Conservation (phyloP, 2,888 invertebrate genomes). For the Oscheius sp. region DNA sequence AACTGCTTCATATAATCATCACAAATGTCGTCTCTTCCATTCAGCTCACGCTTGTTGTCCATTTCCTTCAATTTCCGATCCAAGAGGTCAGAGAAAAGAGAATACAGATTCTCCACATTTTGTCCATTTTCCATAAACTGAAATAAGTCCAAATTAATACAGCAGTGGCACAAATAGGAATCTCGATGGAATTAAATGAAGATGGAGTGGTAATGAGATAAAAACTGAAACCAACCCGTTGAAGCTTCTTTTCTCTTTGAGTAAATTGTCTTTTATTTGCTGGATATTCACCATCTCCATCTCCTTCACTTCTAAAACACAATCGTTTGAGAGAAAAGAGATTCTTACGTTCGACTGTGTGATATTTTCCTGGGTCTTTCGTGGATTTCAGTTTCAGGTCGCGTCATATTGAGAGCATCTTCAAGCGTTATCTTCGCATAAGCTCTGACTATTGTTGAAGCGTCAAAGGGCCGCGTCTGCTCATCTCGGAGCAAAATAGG, state of each 20-base stretch:
- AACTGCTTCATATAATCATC: constrained; percentile 53
- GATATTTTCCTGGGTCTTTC: too few species aligned
- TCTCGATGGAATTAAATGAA: too few species aligned
- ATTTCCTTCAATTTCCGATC: constrained; percentile 53
- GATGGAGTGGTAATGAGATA: too few species aligned
- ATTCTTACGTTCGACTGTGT: background rate
- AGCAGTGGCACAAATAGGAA: too few species aligned
- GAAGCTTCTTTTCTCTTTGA: constrained; percentile 39
- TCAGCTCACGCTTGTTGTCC: constrained; percentile 2
- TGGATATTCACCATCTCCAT: background rate
- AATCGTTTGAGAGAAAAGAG: background rate
- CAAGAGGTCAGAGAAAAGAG: constrained; percentile 54
- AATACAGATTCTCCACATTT: constrained; percentile 60
- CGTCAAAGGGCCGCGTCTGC: constrained; percentile 59
- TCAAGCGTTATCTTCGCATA: constrained; percentile 63
- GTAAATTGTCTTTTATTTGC: constrained; percentile 37
- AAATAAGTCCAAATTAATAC: constrained; percentile 23
- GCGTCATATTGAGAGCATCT: constrained; percentile 49
- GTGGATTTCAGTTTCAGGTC: too few species aligned
- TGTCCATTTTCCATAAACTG: constrained; percentile 48
- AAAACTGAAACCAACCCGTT: too few species aligned
- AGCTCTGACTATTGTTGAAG: constrained; percentile 61
- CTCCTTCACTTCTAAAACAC: background rate
- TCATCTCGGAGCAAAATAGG: constrained; percentile 61
- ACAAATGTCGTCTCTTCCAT: constrained; percentile 44